A percentile compares a stretch with the other conserved stretches of the same genome.
phyloP scores from a whole-genome alignment of 2,797 vertebrate genomes.

The Diplodus sargus region DNA sequence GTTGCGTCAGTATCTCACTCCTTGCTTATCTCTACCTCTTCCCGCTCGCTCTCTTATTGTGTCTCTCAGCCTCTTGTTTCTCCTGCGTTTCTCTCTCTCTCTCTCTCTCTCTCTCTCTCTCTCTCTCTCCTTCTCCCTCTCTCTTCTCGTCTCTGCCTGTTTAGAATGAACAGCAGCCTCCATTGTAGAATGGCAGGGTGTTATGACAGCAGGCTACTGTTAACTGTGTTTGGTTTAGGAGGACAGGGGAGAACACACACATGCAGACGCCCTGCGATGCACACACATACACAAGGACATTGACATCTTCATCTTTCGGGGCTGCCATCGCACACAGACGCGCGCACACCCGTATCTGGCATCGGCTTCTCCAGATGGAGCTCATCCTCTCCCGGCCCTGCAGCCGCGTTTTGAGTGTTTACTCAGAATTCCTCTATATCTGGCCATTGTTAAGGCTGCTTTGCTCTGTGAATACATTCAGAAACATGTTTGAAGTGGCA shows the following conservation, averaged over 20 bases:
- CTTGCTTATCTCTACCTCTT: conserved; percentile 68
- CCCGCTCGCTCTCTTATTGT: conserved; percentile 41
- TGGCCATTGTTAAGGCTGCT: conserved; percentile 65
- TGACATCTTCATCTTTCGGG: conserved; percentile 69
- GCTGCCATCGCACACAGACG: conserved; percentile 35
- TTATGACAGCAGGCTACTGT: conserved; percentile 84
- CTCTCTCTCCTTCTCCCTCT: neutral
- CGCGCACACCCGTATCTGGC: conserved; percentile 39
- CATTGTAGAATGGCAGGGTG: conserved; percentile 74
- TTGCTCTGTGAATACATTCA: conserved; percentile 67
- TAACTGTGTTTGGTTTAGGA: conserved; percentile 80
- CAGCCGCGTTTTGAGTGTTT: conserved; percentile 73
- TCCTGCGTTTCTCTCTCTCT: conserved; percentile 50
- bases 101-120: conserved; percentile 42
- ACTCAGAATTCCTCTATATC: conserved; percentile 72
- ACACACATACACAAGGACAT: conserved; percentile 55
- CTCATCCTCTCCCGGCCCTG: conserved; percentile 62
- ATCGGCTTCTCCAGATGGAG: conserved; percentile 72
- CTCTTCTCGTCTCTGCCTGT: conserved; percentile 57
- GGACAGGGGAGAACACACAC: conserved; percentile 71
- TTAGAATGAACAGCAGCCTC: conserved; percentile 69
- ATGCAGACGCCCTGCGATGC: conserved; percentile 55
- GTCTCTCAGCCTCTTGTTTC: conserved; percentile 44
- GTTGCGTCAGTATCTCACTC: conserved; percentile 32
- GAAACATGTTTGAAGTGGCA: conserved; percentile 59